Conservation (phyloP, 1,140 invertebrate genomes). For the Drosophila neocordata region DNA sequence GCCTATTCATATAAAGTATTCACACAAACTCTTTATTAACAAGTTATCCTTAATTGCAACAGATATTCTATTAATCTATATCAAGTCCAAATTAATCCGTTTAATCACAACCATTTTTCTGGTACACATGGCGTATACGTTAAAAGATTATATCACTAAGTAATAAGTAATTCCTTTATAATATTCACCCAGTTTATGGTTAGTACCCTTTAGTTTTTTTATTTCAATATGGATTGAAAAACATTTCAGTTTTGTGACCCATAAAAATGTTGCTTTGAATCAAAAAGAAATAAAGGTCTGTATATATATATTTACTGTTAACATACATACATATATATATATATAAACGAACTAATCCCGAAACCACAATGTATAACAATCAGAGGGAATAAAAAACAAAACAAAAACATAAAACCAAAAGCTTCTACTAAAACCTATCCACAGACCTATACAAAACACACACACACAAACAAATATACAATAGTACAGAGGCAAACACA, state of each 20-base stretch:
- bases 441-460: background rate
- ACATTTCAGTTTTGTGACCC: constrained; percentile 2
- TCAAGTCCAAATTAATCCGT: no score
- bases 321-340: background rate
- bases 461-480: background rate
- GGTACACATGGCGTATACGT: background rate
- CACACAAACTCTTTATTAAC: no score
- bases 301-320: background rate
- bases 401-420: background rate
- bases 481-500: background rate
- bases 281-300: constrained; percentile 2
- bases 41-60: no score
- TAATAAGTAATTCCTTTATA: background rate
- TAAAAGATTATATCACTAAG: background rate
- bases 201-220: background rate
- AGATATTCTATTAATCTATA: no score
- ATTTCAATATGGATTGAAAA: constrained; percentile 7
- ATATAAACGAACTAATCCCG: constrained; percentile 6
- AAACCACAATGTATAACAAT: constrained; percentile 21
- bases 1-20: no score
- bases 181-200: constrained; percentile 8
- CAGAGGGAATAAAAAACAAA: constrained; percentile 2
- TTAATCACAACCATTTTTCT: no score
- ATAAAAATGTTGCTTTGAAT: constrained; percentile 3
- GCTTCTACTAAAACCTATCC: constrained; percentile 1